Percentiles rank a stretch among this genome's conserved stretches.
phyloP scores from a whole-genome alignment of 2,113 vertebrate genomes.

The Pavo muticus region DNA sequence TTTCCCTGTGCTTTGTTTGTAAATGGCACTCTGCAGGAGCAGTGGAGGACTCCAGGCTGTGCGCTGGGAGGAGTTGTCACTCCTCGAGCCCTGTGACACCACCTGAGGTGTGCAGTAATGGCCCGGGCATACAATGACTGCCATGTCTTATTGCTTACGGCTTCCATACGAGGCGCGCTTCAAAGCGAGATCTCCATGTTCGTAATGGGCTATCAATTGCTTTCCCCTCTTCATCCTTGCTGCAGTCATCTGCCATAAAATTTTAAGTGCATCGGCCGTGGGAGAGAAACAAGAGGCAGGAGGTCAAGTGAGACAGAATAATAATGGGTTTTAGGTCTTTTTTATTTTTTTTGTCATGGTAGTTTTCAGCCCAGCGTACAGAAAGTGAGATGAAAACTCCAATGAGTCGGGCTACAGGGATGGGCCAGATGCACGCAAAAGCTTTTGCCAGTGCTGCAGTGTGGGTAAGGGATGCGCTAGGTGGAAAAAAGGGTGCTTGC shows the following conservation, averaged over 20 bases:
- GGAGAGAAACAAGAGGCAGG: slow-evolving; percentile 46
- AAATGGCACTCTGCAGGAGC: slow-evolving; percentile 28
- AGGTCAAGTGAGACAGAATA: slow-evolving; percentile 59
- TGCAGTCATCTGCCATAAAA: not conserved
- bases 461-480: not conserved
- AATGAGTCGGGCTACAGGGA: not conserved
- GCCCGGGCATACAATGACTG: slow-evolving; percentile 4
- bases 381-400: slow-evolving; percentile 8
- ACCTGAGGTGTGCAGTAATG: slow-evolving; percentile 25
- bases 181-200: slow-evolving; percentile 9
- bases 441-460: not conserved
- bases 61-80: not conserved
- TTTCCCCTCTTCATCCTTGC: slow-evolving; percentile 18
- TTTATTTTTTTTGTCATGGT: slow-evolving; percentile 3
- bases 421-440: not conserved
- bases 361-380: not conserved
- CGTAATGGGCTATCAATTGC: slow-evolving; percentile 13
- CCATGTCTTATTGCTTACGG: not conserved
- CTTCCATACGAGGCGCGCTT: not conserved
- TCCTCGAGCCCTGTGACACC: not conserved
- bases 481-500: not conserved
- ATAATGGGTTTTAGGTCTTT: slow-evolving; percentile 27
- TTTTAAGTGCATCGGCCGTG: not conserved
- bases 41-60: not conserved
- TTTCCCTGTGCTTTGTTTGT: slow-evolving; percentile 36